These are phyloP conservation scores for Glossosoma conforme DNA, from an alignment of 1,140 invertebrate genomes.

Conservation along the genomic window DNA sequence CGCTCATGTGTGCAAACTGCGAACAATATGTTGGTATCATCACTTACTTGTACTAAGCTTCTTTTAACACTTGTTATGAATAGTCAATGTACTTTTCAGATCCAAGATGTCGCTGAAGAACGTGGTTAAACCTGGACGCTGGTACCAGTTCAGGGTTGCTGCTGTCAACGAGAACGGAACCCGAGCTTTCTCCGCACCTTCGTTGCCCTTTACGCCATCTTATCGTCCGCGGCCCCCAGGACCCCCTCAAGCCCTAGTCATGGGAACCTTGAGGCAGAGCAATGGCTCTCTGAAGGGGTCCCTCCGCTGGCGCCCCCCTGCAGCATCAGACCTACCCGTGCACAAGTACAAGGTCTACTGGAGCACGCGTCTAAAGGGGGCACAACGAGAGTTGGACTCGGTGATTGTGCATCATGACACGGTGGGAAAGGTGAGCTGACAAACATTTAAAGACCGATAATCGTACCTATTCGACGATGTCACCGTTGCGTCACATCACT, in stretches of 20 bases:
- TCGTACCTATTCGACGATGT: too few relatives aligned
- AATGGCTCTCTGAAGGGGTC: constrained; percentile 52
- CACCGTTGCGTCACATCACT: too few relatives aligned
- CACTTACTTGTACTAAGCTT: too few relatives aligned
- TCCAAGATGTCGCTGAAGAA: constrained; percentile 53
- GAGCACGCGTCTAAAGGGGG: constrained; percentile 53
- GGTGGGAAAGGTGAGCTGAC: constrained; percentile 54
- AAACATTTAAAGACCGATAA: too few relatives aligned
- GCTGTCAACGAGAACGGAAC: constrained; percentile 66
- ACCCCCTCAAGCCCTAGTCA: constrained; percentile 56
- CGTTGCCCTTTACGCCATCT: constrained; percentile 57
- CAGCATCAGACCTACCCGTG: constrained; percentile 58
- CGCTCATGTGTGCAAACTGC: too few relatives aligned
- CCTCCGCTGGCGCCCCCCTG: constrained; percentile 58
- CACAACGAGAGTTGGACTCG: constrained; percentile 50
- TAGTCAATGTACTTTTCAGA: constrained; percentile 37
- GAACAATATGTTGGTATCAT: too few relatives aligned
- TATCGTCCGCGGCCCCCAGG: constrained; percentile 60
- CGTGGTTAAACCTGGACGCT: constrained; percentile 61
- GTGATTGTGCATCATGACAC: constrained; percentile 56
- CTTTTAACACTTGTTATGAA: too few relatives aligned
- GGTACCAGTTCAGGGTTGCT: constrained; percentile 73
- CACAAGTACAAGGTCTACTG: constrained; percentile 58
- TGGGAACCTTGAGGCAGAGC: constrained; percentile 47
- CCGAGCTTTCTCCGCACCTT: constrained; percentile 61